Evolutionary conservation across 2,888 invertebrate genomes (phyloP).

Genomic region (Quadroppia sp.): DNA sequence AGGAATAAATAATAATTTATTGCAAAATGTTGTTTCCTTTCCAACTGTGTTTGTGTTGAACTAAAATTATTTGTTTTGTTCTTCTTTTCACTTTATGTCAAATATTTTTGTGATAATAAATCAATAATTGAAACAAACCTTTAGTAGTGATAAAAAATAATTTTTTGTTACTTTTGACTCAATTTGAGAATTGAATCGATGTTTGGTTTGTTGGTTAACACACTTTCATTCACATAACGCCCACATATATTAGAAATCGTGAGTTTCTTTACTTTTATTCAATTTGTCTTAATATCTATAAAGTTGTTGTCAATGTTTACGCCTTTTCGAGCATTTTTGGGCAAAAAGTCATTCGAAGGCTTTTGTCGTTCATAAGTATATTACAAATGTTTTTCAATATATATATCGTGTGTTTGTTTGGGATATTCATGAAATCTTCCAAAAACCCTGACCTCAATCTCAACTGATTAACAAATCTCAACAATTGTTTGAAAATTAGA

Average conservation of each 20-base stretch:
- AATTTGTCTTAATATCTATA: neutral
- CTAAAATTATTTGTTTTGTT: neutral
- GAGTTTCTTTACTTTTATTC: neutral
- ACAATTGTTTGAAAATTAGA: neutral
- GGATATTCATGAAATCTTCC: neutral
- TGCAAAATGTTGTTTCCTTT: neutral
- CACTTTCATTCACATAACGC: neutral
- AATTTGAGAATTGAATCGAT: neutral
- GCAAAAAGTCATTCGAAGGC: conserved; percentile 9
- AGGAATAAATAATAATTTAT: conserved; percentile 5
- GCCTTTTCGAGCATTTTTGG: conserved; percentile 13
- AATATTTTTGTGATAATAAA: neutral
- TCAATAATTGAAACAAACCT: neutral
- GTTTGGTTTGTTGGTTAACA: neutral
- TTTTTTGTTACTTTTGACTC: neutral
- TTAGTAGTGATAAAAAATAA: neutral
- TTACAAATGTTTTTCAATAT: conserved; percentile 10
- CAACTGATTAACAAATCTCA: conserved; percentile 8
- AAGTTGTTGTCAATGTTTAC: neutral
- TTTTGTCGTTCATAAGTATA: neutral
- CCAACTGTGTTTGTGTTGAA: neutral
- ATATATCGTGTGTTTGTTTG: conserved; percentile 13
- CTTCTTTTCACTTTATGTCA: neutral
- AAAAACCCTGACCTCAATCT: conserved; percentile 19
- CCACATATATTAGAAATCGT: conserved; percentile 8